Evolutionary conservation across 2,797 vertebrate species (phyloP), one percentile per base, ranked within the genome.

Genomic region (Leptatherina wallacei): DNA sequence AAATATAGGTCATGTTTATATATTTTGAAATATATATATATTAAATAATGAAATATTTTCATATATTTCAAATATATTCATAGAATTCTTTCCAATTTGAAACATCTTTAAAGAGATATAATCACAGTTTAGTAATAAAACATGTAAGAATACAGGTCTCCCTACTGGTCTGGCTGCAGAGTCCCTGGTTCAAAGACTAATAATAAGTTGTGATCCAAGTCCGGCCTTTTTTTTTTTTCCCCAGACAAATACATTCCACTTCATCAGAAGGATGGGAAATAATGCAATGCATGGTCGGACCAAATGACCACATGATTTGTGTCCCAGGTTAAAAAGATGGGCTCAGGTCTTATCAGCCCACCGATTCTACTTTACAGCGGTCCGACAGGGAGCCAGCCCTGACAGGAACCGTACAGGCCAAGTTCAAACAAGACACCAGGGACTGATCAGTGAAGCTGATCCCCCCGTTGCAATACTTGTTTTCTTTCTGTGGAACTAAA

Each of bases 51-150:
- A 93, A 92, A 93, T 94, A 93, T 93, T 92, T 70, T 85, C 88
- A 93, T 94, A 93, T 93, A 93, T 93, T 92, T 95, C 91, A 93
- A 93, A 94, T 93, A 94, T 94, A 91, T 92, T 90, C 85, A 90
- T 92, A 93, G 90, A 91, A 88, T 91, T 88, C 85, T 87, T 92
- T 92, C 89, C 89, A 89, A 89, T 89, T 89, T 91, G 78, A 93
- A 94, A 93, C 89, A 89, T 94, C 78, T 92, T 92, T 80, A 86
- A 89, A 91, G 90, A 92, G 88, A 91, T 91, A 92, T 89, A 93
- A 87, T 95, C 94, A 95, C 95, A 95, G 93, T 94, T 94, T 92
- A 91, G 91, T 94, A 91, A 94, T 90, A 91, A 93, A 94, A 94
- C 92, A 92, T 82, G 77, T 90, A 91, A 88, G 90, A 92, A 93